These are phyloP conservation scores for Eurypyga helias DNA, from an alignment of 2,113 vertebrate species.

Conservation along the genomic window DNA sequence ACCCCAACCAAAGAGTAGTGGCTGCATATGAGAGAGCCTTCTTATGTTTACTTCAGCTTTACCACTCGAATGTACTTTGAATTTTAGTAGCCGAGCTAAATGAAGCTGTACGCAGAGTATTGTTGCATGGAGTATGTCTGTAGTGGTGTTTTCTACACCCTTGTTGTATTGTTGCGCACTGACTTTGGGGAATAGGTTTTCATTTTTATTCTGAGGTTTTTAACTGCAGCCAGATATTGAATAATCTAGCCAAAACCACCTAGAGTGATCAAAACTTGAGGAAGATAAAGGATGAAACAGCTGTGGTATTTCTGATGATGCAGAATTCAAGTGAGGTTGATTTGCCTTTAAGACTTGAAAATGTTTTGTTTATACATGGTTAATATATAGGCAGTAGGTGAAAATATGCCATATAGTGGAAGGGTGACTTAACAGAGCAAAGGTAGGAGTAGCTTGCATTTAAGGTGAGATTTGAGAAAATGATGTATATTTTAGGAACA, in stretches of 20 bases:
- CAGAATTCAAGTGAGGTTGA: not conserved
- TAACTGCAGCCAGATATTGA: not conserved
- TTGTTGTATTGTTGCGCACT: not conserved
- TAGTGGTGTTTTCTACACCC: not conserved
- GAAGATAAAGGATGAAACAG: not conserved
- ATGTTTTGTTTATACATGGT: not conserved
- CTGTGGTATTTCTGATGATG: not conserved
- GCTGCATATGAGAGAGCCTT: not conserved
- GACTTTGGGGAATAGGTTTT: not conserved
- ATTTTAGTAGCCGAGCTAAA: not conserved
- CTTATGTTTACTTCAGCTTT: not conserved
- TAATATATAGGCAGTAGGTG: not conserved
- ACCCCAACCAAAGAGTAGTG: not conserved
- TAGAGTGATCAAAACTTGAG: not conserved
- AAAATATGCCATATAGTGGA: not conserved
- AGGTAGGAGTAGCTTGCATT: not conserved
- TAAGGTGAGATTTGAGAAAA: not conserved
- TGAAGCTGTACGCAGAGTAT: not conserved
- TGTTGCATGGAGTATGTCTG: not conserved
- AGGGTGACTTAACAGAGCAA: not conserved
- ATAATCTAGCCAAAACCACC: not conserved
- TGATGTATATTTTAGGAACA: not conserved
- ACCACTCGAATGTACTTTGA: not conserved
- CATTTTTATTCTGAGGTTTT: not conserved
- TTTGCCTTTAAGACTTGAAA: not conserved